These are phyloP conservation scores for Drosophila neutralis DNA, from an alignment of 2,888 invertebrate genomes.

Conservation along the genomic window DNA sequence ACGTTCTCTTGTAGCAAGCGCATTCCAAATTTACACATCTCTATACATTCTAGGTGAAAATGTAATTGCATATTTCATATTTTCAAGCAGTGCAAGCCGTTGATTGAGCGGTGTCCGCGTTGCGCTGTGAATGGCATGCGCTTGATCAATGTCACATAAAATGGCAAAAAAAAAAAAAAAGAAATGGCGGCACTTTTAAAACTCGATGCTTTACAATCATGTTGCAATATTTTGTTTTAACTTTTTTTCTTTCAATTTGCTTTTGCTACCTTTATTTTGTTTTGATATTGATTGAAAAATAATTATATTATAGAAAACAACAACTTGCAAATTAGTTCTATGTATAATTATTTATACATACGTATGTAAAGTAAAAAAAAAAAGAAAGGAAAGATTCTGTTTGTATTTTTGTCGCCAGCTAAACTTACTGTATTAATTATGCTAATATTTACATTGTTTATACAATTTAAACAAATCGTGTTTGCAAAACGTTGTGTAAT, in stretches of 20 bases:
- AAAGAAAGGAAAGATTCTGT: slow-evolving; percentile 40
- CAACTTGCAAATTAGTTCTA: slow-evolving; percentile 54
- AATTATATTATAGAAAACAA: slow-evolving; percentile 49
- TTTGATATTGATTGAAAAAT: slow-evolving; percentile 65
- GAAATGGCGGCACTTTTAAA: slow-evolving; percentile 38
- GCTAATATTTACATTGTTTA: slow-evolving; percentile 79
- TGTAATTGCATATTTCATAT: slow-evolving; percentile 18
- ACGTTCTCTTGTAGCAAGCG: slow-evolving; percentile 50
- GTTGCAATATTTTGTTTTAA: slow-evolving; percentile 67
- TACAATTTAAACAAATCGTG: slow-evolving; percentile 63
- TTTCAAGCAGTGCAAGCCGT: slow-evolving; percentile 44
- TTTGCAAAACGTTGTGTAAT: slow-evolving; percentile 79
- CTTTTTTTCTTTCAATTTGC: slow-evolving; percentile 35
- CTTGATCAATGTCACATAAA: slow-evolving; percentile 18
- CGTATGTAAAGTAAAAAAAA: slow-evolving; percentile 63
- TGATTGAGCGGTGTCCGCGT: slow-evolving; percentile 20
- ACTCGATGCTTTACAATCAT: slow-evolving; percentile 60
- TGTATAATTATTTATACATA: slow-evolving; percentile 67
- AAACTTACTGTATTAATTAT: slow-evolving; percentile 78
- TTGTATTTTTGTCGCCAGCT: slow-evolving; percentile 75
- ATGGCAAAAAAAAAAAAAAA: slow-evolving; percentile 3
- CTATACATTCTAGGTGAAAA: neutral
- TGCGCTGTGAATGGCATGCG: slow-evolving; percentile 29
- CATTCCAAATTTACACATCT: slow-evolving; percentile 55
- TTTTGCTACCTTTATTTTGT: slow-evolving; percentile 54